phyloP scores from a whole-genome alignment of 2,888 invertebrate species.

The Penaeus monodon region DNA sequence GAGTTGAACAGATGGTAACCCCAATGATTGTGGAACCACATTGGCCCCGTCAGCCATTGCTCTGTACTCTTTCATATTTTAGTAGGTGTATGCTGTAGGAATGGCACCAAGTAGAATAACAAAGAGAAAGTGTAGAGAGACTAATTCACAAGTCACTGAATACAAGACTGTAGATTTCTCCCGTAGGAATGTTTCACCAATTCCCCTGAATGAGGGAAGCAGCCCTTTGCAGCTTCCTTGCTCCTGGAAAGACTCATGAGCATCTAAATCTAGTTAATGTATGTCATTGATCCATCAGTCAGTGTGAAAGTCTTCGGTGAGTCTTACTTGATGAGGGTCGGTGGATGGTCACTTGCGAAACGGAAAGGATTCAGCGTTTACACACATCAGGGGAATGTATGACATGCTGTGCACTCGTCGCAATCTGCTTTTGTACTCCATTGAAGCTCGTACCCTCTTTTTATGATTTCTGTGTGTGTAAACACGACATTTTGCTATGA shows the following conservation, averaged over 20 bases:
- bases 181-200: conserved; percentile 23
- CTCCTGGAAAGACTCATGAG: conserved; percentile 23
- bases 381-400: too few relatives aligned
- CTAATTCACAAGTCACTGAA: conserved; percentile 23
- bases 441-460: too few relatives aligned
- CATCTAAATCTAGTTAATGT: conserved; percentile 22
- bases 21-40: too few relatives aligned
- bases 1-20: too few relatives aligned
- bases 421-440: too few relatives aligned
- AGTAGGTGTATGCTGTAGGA: conserved; percentile 44
- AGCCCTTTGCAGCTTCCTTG: conserved; percentile 33
- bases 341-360: conserved; percentile 8
- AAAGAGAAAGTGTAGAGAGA: conserved; percentile 29
- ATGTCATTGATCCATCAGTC: conserved; percentile 27
- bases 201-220: conserved; percentile 24
- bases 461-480: background rate
- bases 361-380: too few relatives aligned
- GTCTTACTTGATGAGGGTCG: conserved; percentile 22
- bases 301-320: conserved; percentile 30
- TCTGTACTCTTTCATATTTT: conserved; percentile 7
- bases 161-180: conserved; percentile 9
- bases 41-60: too few relatives aligned
- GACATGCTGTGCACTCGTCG: too few relatives aligned
- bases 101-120: conserved; percentile 38
- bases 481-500: too few relatives aligned